Conservation (phyloP, 1,140 invertebrate genomes). For the Tetragonula clypearis region DNA sequence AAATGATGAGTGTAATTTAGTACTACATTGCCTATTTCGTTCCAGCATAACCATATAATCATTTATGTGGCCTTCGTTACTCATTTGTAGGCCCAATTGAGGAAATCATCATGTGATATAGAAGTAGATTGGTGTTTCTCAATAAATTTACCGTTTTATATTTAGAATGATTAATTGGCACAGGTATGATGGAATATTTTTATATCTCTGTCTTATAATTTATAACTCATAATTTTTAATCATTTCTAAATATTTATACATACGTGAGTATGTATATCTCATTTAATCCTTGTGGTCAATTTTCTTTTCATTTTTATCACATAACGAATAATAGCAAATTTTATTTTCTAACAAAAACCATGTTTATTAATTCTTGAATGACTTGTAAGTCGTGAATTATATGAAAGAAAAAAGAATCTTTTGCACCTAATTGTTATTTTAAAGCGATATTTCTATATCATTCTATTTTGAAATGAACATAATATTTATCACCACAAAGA, state of each 20-base stretch:
- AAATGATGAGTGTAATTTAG: slow-evolving; percentile 2
- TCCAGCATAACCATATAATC: background rate
- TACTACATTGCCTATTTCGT: background rate
- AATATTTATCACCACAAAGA: background rate
- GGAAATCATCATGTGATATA: background rate
- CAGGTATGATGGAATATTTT: background rate
- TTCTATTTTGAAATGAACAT: background rate
- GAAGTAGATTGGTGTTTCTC: background rate
- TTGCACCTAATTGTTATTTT: background rate
- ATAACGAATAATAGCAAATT: background rate
- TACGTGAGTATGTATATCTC: background rate
- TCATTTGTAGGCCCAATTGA: background rate
- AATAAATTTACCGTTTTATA: background rate
- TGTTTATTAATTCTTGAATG: background rate
- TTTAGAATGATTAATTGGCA: background rate
- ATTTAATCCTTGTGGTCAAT: background rate
- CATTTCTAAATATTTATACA: background rate
- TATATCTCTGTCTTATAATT: background rate
- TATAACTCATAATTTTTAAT: background rate
- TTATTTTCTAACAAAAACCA: background rate
- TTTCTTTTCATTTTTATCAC: background rate
- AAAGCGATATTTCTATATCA: background rate
- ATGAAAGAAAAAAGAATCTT: background rate
- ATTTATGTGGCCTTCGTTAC: background rate
- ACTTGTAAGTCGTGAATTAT: background rate